Evolutionary conservation across 2,113 vertebrate genomes (phyloP), one percentile per base, ranked within the genome.

Genomic region (Ranitomeya variabilis): DNA sequence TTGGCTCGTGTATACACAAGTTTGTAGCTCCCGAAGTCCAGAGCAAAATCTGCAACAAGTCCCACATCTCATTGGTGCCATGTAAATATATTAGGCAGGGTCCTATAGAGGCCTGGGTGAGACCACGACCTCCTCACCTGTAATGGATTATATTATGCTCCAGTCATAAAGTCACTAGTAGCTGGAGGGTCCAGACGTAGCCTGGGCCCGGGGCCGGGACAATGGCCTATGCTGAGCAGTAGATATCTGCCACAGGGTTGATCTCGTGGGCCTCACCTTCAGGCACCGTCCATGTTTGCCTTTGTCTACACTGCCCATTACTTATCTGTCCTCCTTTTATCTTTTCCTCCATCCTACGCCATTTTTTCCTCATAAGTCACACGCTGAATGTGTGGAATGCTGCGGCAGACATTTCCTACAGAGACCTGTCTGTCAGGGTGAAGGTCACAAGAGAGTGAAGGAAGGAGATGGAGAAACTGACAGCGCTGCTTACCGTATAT

Each of bases 221-320:
- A 31, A 2, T 31, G 26, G 26, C 26, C 16, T 19, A 15, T 19
- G 16, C 6, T 62, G 16, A 19, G 4, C 16, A 6, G 60, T 9
- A 11, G 4, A 7, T 37, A 37, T 37, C 11, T 73, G 26, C 69
- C 31, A 26, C 6, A 73, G 69, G 26, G 69, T 73, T 66, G 19
- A 21, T 66, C 62, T 66, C 19, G 6, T 66, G 2, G 69, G 13
- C 12, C 59, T 45, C 60, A 59, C 74, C 85, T 51, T 86, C 85
- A 86, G 85, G 59, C 62, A 66, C 23, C 16, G 71, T 45, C 31
- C 14, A 71, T 55, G 62, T 80, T 57, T 71, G 64, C 15, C 64
- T 87, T 5, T 80, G 86, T 87, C 86, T 87, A 87, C 77, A 87
- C 86, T 87, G 51, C 77, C 66, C 21, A 31, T 26, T 7, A 13